These are phyloP conservation scores for Eristalis pertinax DNA, from an alignment of 2,888 invertebrate genomes.

Conservation along the genomic window DNA sequence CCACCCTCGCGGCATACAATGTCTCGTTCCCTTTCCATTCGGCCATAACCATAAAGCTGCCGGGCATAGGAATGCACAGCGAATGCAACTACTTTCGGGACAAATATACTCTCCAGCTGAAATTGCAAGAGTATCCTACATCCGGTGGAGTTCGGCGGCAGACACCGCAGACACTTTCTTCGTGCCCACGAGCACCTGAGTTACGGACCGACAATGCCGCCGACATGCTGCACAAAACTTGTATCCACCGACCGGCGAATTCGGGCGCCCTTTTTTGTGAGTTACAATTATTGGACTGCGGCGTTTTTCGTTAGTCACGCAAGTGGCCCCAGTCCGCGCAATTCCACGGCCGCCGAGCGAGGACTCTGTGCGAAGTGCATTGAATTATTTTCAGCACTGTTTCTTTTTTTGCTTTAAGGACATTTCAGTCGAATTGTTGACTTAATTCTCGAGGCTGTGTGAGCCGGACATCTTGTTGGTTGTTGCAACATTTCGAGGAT, in stretches of 20 bases:
- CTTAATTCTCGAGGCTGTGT: not conserved
- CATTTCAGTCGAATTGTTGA: not conserved
- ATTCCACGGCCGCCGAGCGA: not conserved
- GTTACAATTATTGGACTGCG: constrained; percentile 50
- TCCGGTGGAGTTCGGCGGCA: constrained; percentile 6
- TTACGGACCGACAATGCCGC: constrained; percentile 28
- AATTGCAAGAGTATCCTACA: constrained; percentile 27
- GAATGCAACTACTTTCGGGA: constrained; percentile 38
- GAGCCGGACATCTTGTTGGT: not conserved
- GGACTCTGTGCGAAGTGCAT: not conserved
- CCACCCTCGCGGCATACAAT: constrained; percentile 15
- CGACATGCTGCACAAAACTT: constrained; percentile 28
- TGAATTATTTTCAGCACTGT: constrained; percentile 8
- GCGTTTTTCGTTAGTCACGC: constrained; percentile 35
- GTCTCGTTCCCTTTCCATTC: not conserved
- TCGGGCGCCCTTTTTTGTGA: constrained; percentile 39
- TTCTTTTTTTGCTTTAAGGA: not conserved
- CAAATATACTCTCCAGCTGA: constrained; percentile 39
- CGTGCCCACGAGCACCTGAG: constrained; percentile 25
- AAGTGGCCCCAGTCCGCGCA: not conserved
- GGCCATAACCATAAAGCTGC: constrained; percentile 2
- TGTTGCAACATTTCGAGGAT: not conserved
- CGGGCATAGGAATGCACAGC: not conserved
- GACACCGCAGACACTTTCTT: constrained; percentile 13
- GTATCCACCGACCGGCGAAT: constrained; percentile 12